Conservation (phyloP, 1,140 invertebrate genomes). For the Caerostris darwini region DNA sequence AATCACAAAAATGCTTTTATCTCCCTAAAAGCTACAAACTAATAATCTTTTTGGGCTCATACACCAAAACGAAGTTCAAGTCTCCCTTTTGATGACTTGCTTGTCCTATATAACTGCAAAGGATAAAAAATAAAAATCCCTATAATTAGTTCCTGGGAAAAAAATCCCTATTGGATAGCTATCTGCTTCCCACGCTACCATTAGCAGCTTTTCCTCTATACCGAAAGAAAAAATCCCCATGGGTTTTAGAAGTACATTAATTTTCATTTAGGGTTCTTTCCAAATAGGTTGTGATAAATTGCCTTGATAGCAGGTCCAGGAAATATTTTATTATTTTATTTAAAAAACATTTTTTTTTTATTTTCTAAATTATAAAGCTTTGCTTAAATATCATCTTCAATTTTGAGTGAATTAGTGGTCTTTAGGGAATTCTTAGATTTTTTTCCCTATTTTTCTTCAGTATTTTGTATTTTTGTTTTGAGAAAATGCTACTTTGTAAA, state of each 20-base stretch:
- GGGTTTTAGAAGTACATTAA: constrained; percentile 26
- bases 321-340: not conserved
- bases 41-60: not conserved
- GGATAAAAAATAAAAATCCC: not conserved
- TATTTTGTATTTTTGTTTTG: not conserved
- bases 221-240: not conserved
- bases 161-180: constrained; percentile 4
- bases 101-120: not conserved
- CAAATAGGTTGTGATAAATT: constrained; percentile 28
- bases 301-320: not conserved
- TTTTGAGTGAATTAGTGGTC: not conserved
- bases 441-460: not conserved
- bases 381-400: not conserved
- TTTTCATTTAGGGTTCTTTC: constrained; percentile 43
- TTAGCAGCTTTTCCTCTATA: not conserved
- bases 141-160: constrained; percentile 35
- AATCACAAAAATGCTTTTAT: not conserved
- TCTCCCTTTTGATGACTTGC: constrained; percentile 33
- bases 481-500: not conserved
- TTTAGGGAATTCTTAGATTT: not conserved
- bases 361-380: not conserved
- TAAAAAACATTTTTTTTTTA: not conserved
- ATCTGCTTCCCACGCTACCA: not conserved
- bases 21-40: not conserved
- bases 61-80: not conserved